Base-by-base conservation (phyloP, 2,113 vertebrate genomes). In the Tricholaema leucomelas region DNA sequence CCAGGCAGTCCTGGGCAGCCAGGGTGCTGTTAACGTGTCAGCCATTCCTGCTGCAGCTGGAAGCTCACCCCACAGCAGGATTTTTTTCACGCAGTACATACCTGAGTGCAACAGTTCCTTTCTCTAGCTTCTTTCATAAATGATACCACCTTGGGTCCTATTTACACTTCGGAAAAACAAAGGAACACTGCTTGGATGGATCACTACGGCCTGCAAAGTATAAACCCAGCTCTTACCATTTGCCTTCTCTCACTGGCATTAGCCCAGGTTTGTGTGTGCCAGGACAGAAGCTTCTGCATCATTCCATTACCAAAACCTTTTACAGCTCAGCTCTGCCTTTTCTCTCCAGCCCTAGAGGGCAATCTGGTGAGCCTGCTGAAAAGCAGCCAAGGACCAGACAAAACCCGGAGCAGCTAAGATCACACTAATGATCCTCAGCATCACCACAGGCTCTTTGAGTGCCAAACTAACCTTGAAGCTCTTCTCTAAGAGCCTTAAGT, bases 211-310 rank as follows among this genome's bases (percentile, higher is more conserved):
- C 21, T 75, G 84, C 52, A 81, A 80, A 87, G 42, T 14, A 72
- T 59, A 56, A 60, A 66, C 36, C 1, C 48, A 36, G 15, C 40
- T 40, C 40, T 40, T 40, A 18, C 6, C 20, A 31, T 91, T 80
- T 93, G 25, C 31, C 25, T 93, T 92, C 94, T 40, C 58, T 94
- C 25, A 27, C 30, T 63, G 74, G 59, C 65, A 35, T 89, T 84
- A 58, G 14, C 89, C 87, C 31, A 2, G 65, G n/a, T 72, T 87
- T 77, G 60, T 36, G 71, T 74, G 46, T 85, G 52, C 66, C 55
- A 65, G 85, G 58, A 55, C 27, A 12, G 42, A 44, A 44, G 42
- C 23, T 87, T 69, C 55, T 60, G 38, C 16, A 2, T 54, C 72
- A 79, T 75, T 67, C 59, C 63, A 93, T 94, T 91, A 88, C 16